phyloP scores from a whole-genome alignment of 2,113 vertebrate genomes.

The Colinus virginianus region DNA sequence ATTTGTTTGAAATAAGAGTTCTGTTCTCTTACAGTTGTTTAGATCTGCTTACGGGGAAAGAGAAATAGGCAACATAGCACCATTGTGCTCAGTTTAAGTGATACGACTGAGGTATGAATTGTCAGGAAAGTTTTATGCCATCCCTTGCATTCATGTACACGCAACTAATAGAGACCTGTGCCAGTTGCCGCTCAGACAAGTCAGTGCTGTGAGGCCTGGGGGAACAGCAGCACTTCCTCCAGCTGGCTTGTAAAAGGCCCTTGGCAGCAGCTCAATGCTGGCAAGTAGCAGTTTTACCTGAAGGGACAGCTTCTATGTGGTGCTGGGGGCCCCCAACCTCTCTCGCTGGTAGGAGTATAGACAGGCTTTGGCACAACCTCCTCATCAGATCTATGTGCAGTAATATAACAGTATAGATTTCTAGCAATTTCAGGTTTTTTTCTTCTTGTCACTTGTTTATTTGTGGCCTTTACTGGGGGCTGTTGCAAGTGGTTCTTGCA shows the following conservation, averaged over 20 bases:
- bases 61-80: background rate
- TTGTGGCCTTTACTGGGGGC: background rate
- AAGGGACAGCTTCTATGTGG: rapidly evolving
- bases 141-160: rapidly evolving
- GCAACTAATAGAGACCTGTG: background rate
- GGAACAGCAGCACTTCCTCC: background rate
- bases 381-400: background rate
- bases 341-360: background rate
- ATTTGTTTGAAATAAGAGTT: background rate
- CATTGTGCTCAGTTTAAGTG: background rate
- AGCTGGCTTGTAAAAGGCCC: background rate
- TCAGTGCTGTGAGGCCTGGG: background rate
- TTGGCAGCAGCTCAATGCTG: background rate
- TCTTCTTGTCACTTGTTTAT: background rate
- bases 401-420: background rate
- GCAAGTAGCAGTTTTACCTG: background rate
- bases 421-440: background rate
- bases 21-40: background rate
- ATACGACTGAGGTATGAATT: background rate
- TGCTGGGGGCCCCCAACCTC: background rate
- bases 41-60: background rate
- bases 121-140: background rate
- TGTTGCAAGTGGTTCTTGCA: background rate
- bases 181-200: background rate
- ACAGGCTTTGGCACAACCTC: background rate